Percentiles rank a stretch among this genome's conserved stretches.
Conservation (phyloP, 2,888 invertebrate genomes). For the Lepas anatifera region DNA sequence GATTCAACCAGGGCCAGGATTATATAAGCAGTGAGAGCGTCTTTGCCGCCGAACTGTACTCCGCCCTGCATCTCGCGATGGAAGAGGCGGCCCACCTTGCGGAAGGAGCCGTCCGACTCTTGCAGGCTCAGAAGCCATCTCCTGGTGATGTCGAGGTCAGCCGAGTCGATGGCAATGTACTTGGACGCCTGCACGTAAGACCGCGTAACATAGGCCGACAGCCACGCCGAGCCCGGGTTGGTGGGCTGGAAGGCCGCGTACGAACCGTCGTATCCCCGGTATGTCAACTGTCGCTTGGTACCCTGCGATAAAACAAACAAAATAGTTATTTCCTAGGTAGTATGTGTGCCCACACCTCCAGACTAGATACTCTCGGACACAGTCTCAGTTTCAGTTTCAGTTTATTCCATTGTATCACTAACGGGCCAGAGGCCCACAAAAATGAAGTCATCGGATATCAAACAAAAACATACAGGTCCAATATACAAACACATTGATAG, state of each 20-base stretch:
- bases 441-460: no score
- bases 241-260: constrained; percentile 50
- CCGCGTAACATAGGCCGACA: constrained; percentile 18
- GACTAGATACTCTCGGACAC: no score
- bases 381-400: no score
- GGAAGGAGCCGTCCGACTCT: constrained; percentile 15
- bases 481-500: no score
- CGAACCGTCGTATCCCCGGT: constrained; percentile 58
- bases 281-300: constrained; percentile 65
- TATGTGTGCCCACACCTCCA: no score
- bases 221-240: constrained; percentile 17
- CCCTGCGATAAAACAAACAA: no score
- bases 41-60: constrained; percentile 28
- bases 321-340: no score
- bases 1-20: constrained; percentile 49
- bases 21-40: constrained; percentile 55
- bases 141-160: background rate
- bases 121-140: constrained; percentile 14
- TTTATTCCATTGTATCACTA: no score
- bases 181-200: constrained; percentile 14
- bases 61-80: constrained; percentile 4
- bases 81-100: constrained; percentile 1
- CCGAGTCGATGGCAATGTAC: constrained; percentile 16
- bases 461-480: no score
- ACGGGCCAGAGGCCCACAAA: no score